These are phyloP conservation scores for Eupithecia subfuscata DNA, from an alignment of 2,888 invertebrate species.

Conservation along the genomic window DNA sequence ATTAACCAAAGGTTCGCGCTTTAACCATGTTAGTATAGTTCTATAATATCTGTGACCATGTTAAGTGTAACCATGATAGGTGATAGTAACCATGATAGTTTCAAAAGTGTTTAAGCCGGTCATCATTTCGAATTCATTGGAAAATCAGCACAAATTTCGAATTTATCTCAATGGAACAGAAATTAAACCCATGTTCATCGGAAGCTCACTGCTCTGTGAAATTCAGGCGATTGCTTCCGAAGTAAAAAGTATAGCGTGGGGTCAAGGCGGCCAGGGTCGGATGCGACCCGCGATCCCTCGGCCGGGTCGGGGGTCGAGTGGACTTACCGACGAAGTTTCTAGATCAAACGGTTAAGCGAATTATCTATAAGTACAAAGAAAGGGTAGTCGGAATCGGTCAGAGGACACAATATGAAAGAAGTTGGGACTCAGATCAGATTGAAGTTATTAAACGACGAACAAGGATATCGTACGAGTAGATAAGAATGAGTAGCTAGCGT, in stretches of 20 bases:
- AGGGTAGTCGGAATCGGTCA: not conserved
- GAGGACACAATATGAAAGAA: not conserved
- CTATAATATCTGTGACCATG: too few species aligned
- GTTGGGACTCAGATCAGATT: not conserved
- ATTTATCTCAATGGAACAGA: not conserved
- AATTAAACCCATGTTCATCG: not conserved
- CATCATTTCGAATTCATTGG: not conserved
- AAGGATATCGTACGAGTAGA: too few species aligned
- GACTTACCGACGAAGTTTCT: not conserved
- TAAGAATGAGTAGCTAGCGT: too few species aligned
- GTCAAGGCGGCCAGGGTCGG: not conserved
- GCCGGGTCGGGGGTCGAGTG: not conserved
- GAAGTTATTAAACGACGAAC: too few species aligned
- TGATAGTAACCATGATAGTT: not conserved
- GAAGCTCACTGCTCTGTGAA: not conserved
- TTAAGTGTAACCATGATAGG: too few species aligned
- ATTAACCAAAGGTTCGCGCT: too few species aligned
- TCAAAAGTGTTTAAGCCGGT: not conserved
- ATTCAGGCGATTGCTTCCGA: not conserved
- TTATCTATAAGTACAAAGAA: not conserved
- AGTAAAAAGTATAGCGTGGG: not conserved
- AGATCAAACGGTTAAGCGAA: conserved; percentile 2
- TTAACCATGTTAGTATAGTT: too few species aligned
- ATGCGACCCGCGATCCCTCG: not conserved
- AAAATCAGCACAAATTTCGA: not conserved